phyloP scores from a whole-genome alignment of 2,797 vertebrate species.

The Erethizon dorsatum region DNA sequence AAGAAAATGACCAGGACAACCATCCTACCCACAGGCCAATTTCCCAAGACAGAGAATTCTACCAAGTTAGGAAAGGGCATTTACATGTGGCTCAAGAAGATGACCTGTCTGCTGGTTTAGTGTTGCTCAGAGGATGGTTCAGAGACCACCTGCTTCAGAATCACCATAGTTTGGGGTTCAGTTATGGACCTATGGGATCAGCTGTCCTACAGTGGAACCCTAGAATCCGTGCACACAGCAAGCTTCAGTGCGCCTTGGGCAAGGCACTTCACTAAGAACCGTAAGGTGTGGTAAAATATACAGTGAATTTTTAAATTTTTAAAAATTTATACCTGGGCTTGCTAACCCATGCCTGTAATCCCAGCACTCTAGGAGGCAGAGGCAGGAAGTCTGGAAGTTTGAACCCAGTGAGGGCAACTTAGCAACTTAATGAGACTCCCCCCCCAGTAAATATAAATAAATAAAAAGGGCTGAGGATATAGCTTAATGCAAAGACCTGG shows the following conservation, averaged over 20 bases:
- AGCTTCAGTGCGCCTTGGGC: neutral
- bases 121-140: constrained; percentile 8
- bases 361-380: neutral
- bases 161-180: neutral
- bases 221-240: neutral
- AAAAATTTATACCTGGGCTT: neutral
- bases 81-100: neutral
- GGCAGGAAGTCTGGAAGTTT: neutral
- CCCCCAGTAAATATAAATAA: neutral
- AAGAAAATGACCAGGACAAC: constrained; percentile 9
- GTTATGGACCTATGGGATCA: neutral
- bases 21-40: neutral
- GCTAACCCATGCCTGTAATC: neutral
- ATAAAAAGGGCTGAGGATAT: neutral
- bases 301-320: neutral
- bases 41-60: constrained; percentile 32
- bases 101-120: neutral
- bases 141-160: constrained; percentile 13
- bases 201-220: neutral
- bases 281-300: neutral
- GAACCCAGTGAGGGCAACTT: neutral
- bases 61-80: neutral
- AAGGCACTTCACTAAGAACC: neutral
- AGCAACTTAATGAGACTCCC: neutral
- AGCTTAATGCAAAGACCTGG: neutral